These are phyloP conservation scores for Dolichotis patagonum DNA, from an alignment of 2,113 vertebrate species.

Conservation along the genomic window DNA sequence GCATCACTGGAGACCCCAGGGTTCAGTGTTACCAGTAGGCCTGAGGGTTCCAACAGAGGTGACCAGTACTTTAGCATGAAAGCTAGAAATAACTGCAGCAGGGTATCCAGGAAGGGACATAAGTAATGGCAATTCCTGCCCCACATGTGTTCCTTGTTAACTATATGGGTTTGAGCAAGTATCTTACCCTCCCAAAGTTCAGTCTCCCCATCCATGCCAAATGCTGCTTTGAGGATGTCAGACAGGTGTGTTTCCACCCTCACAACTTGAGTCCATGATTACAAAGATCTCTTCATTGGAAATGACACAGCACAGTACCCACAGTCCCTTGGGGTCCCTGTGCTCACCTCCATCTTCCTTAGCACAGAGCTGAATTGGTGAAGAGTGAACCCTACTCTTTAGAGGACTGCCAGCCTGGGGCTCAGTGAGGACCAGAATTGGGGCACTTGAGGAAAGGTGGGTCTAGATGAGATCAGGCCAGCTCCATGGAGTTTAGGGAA, in stretches of 20 bases:
- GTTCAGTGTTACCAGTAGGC: neutral
- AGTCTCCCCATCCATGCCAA: neutral
- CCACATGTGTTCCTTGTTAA: neutral
- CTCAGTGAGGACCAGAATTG: neutral
- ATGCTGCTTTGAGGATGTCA: neutral
- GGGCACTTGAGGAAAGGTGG: neutral
- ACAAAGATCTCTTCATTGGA: neutral
- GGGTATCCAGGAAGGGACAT: neutral
- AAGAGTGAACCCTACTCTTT: neutral
- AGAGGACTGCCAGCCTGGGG: neutral
- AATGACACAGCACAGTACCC: neutral
- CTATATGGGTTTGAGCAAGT: neutral
- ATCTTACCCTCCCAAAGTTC: neutral
- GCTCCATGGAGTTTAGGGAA: neutral
- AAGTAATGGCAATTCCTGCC: neutral
- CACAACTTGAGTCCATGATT: neutral
- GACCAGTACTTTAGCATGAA: neutral
- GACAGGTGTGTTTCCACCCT: neutral
- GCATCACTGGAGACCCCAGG: neutral
- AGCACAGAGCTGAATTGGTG: neutral
- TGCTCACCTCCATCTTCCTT: neutral
- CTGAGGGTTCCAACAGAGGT: neutral
- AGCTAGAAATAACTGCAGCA: neutral
- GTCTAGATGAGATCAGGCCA: neutral
- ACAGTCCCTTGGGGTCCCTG: neutral